Percentiles rank a stretch among this genome's conserved stretches.
phyloP scores from a whole-genome alignment of 2,113 vertebrate species.

The Hippocampus comes region DNA sequence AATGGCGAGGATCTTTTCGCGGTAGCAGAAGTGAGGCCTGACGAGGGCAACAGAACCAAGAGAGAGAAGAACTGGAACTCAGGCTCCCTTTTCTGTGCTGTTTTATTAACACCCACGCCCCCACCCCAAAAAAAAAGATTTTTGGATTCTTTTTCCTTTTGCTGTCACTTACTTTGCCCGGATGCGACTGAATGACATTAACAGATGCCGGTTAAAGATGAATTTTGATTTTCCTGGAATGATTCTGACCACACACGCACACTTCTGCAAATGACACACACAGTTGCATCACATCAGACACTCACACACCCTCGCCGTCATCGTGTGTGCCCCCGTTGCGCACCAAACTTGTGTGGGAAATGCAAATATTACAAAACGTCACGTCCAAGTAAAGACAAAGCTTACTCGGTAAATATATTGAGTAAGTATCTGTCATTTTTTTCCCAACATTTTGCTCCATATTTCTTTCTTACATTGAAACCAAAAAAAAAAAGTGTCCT shows the following conservation, averaged over 20 bases:
- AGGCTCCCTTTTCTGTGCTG: slow-evolving; percentile 6
- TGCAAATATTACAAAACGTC: not conserved
- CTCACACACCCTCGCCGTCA: slow-evolving; percentile 27
- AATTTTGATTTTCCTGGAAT: not conserved
- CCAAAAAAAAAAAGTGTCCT: too few relatives aligned
- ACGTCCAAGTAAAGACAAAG: not conserved
- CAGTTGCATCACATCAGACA: slow-evolving; percentile 16
- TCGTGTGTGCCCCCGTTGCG: not conserved
- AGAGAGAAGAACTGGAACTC: not conserved
- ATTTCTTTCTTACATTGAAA: too few relatives aligned
- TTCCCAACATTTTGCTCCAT: too few relatives aligned
- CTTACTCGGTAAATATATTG: not conserved
- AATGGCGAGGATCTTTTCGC: slow-evolving; percentile 26
- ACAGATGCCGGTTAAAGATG: not conserved
- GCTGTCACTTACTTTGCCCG: slow-evolving; percentile 14
- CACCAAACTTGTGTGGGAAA: not conserved
- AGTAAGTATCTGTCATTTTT: not conserved
- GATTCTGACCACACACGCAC: not conserved
- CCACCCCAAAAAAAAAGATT: slow-evolving; percentile 37
- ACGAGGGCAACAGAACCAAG: slow-evolving; percentile 60
- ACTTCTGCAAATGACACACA: not conserved
- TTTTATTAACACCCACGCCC: slow-evolving; percentile 7
- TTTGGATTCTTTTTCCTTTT: slow-evolving; percentile 48
- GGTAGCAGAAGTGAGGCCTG: slow-evolving; percentile 26
- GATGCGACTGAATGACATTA: not conserved